phyloP scores from a whole-genome alignment of 2,113 vertebrate species.

The Pan troglodytes region NHGRI_mPanTro3-v2.1_pri NC_072407.2:37453501-37454000 shows the following conservation, averaged over 20 bases:
- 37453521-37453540: background rate
- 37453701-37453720: background rate
- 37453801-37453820: conserved; percentile 36
- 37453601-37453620: background rate
- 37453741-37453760: background rate
- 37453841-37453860: conserved; percentile 70
- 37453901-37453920: conserved; percentile 72
- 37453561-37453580: background rate
- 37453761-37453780: conserved; percentile 20
- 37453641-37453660: background rate
- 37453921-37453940: conserved; percentile 56
- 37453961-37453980: conserved; percentile 58
- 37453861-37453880: conserved; percentile 72
- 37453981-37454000: conserved; percentile 55
- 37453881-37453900: conserved; percentile 75
- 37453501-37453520: background rate
- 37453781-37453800: background rate
- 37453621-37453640: background rate
- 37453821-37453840: conserved; percentile 33
- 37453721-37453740: background rate
- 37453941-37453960: conserved; percentile 49
- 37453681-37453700: background rate
- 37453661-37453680: background rate
- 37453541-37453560: background rate
- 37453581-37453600: background rate